These are phyloP conservation scores for Zaprionus africanus DNA, from an alignment of 1,140 invertebrate species.

Conservation along the genomic window DNA sequence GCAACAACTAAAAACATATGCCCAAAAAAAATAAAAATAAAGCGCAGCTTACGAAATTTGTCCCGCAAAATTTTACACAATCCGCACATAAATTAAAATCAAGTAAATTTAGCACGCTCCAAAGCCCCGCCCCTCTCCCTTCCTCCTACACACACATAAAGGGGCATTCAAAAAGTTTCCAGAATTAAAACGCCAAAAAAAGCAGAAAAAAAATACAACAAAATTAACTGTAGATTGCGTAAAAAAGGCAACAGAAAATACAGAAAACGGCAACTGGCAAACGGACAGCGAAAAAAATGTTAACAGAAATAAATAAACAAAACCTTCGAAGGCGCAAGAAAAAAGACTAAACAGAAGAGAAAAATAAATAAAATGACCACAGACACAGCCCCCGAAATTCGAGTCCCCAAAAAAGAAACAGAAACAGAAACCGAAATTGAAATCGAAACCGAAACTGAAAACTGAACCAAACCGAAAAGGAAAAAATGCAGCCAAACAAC, in stretches of 20 bases:
- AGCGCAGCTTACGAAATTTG: constrained; percentile 37
- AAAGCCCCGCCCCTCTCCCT: neutral
- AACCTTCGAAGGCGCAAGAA: constrained; percentile 51
- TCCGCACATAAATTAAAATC: constrained; percentile 69
- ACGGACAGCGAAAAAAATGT: constrained; percentile 28
- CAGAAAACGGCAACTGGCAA: constrained; percentile 27
- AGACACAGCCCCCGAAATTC: constrained; percentile 31
- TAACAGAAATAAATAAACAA: constrained; percentile 62
- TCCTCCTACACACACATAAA: constrained; percentile 14
- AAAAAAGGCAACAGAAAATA: constrained; percentile 41
- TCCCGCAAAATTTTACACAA: constrained; percentile 65
- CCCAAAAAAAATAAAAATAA: constrained; percentile 31
- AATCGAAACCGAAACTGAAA: constrained; percentile 60
- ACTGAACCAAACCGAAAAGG: constrained; percentile 44
- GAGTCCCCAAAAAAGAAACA: constrained; percentile 9
- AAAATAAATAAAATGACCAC: constrained; percentile 41
- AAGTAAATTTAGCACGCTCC: constrained; percentile 19
- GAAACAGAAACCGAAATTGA: constrained; percentile 24
- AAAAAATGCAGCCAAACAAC: constrained; percentile 50
- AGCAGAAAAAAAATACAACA: constrained; percentile 27
- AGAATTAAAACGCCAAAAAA: constrained; percentile 61
- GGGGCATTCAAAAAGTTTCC: constrained; percentile 35
- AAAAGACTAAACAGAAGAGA: constrained; percentile 16
- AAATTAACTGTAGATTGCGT: constrained; percentile 74
- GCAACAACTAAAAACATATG: constrained; percentile 31